Evolutionary conservation across 2,113 vertebrate genomes (phyloP).

Genomic region (Sebastes schlegelii): DNA sequence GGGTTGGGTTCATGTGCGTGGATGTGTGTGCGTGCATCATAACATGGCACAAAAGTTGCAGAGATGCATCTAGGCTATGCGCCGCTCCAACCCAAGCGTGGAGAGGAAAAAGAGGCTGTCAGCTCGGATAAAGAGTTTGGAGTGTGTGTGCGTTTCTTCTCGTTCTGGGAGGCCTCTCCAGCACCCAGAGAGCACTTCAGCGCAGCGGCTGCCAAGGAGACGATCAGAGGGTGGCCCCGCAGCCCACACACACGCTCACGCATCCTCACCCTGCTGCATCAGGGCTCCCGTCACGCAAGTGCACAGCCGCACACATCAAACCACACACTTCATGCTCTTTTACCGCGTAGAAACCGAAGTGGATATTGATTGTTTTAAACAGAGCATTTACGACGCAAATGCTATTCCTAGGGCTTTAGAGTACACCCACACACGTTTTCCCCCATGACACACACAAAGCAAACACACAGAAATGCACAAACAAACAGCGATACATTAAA

Average conservation of each 20-base stretch:
- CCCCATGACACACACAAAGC: constrained; percentile 42
- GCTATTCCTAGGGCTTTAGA: constrained; percentile 70
- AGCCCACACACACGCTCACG: constrained; percentile 81
- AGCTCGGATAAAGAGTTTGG: constrained; percentile 74
- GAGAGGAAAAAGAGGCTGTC: constrained; percentile 73
- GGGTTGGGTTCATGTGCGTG: constrained; percentile 30
- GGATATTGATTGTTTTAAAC: constrained; percentile 82
- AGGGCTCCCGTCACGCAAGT: constrained; percentile 50
- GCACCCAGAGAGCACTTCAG: constrained; percentile 76
- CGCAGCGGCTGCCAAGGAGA: constrained; percentile 77
- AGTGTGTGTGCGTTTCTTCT: constrained; percentile 56
- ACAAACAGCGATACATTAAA: constrained; percentile 52
- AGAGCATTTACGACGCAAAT: constrained; percentile 75
- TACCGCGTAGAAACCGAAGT: constrained; percentile 56
- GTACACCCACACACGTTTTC: constrained; percentile 72
- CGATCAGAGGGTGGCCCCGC: constrained; percentile 75
- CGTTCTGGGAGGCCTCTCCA: constrained; percentile 68
- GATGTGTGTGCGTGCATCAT: constrained; percentile 38
- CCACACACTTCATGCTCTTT: constrained; percentile 49
- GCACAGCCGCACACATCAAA: constrained; percentile 26
- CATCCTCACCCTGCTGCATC: constrained; percentile 70
- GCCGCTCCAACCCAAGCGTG: constrained; percentile 50
- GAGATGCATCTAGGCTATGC: constrained; percentile 71
- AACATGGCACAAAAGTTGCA: constrained; percentile 53
- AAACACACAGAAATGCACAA: constrained; percentile 28